Base-by-base conservation (phyloP, 2,797 vertebrate genomes). In the Chiroxiphia lanceolata region DNA sequence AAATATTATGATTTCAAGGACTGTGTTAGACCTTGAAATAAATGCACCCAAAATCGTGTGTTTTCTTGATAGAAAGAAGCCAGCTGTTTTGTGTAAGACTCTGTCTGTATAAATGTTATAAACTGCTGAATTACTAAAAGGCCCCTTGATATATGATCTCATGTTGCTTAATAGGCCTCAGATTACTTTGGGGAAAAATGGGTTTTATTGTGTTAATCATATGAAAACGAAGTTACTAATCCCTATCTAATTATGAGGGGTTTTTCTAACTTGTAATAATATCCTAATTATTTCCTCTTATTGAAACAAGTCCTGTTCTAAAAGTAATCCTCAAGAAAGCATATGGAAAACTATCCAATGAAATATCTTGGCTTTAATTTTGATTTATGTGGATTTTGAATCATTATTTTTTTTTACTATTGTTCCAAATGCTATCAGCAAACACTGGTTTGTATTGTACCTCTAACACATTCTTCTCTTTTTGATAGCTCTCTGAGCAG, bases 101-200 rank as follows among this genome's bases (percentile, higher is more conserved):
- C 96, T 87, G 78, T 95, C 76, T 95, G 79, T 6, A 10, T 84
- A 94, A 94, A 96, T 82, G 93, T 95, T 96, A 67, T 56, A 87
- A 96, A 97, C 80, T 88, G 83, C 59, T 94, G 95, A 96, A 92
- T 96, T 95, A 67, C 92, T 97, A 96, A 94, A 92, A 92, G 93
- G 72, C 68, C 95, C 80, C 95, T 97, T 96, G 95, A 95, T 95
- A 86, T 78, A 74, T 94, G 78, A 94, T 96, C 85, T 97, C 92
- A 76, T 71, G 91, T 90, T 92, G 89, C 92, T 95, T 94, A 93
- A 96, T 84, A 96, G 80, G 90, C 70, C 69, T 92, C 48, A 42
- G 50, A 95, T 97, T 90, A 91, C 89, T 91, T 95, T 94, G 56
- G 80, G 90, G 95, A 83, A 96, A 92, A 92, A 95, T 93, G 83